A percentile compares a stretch with the other conserved stretches of the same genome.
phyloP scores from a whole-genome alignment of 1,140 invertebrate genomes.

The Acyrthosiphon pisum region DNA sequence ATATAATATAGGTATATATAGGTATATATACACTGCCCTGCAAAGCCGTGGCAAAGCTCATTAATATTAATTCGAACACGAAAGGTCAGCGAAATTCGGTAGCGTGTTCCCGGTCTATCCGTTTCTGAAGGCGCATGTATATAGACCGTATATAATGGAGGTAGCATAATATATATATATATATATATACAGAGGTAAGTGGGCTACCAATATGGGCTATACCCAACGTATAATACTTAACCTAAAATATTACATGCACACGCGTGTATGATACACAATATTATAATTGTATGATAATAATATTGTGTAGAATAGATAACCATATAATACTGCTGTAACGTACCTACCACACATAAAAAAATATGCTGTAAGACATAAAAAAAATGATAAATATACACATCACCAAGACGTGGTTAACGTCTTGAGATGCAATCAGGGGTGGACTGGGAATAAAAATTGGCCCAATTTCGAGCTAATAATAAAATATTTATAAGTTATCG shows the following conservation, averaged over 20 bases:
- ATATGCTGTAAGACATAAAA: no score
- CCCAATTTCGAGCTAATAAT: no score
- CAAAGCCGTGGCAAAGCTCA: background rate
- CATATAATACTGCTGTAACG: no score
- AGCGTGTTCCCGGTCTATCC: conserved; percentile 28
- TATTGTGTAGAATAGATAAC: no score
- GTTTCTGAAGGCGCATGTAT: background rate
- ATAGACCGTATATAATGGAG: background rate
- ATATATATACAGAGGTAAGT: background rate
- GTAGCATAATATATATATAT: background rate
- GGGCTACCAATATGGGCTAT: background rate
- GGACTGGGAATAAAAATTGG: no score
- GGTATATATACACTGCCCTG: background rate
- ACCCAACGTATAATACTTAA: background rate
- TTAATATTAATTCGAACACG: conserved; percentile 24
- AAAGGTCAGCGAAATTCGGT: conserved; percentile 31
- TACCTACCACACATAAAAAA: no score
- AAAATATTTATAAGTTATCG: no score
- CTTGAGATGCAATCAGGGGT: no score
- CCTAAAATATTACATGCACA: background rate
- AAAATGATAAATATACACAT: no score
- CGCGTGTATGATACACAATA: no score
- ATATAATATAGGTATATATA: background rate
- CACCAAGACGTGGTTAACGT: no score
- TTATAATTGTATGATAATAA: no score